A percentile compares a stretch with the other conserved stretches of the same genome.
phyloP scores from a whole-genome alignment of 2,888 invertebrate genomes.

The Aquatica leii region DNA sequence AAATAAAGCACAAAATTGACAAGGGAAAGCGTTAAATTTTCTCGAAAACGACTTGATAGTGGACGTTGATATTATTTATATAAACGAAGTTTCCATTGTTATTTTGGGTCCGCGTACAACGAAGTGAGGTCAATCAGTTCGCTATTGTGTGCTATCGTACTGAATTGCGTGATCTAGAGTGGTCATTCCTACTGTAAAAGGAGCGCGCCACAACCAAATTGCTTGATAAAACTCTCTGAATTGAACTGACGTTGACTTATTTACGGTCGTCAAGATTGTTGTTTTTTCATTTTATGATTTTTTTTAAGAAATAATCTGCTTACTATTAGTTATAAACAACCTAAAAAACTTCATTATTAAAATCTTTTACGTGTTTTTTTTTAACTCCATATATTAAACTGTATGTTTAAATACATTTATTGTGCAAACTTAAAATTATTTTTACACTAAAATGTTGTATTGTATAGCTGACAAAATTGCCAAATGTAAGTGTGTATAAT shows the following conservation, averaged over 20 bases:
- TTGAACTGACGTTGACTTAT: slow-evolving; percentile 48
- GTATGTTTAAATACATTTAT: too few species aligned
- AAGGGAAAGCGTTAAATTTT: slow-evolving; percentile 26
- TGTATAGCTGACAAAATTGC: too few species aligned
- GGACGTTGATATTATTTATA: slow-evolving; percentile 35
- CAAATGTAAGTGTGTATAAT: too few species aligned
- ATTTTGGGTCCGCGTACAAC: slow-evolving; percentile 25
- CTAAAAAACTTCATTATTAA: too few species aligned
- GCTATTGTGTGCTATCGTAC: slow-evolving; percentile 35
- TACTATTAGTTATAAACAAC: too few species aligned
- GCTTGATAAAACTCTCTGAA: slow-evolving; percentile 46
- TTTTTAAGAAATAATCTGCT: not conserved
- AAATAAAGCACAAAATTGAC: slow-evolving; percentile 18
- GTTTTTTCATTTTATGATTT: slow-evolving; percentile 29
- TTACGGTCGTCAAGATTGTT: slow-evolving; percentile 27
- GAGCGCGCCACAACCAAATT: slow-evolving; percentile 40
- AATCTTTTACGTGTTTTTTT: too few species aligned
- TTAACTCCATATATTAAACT: too few species aligned
- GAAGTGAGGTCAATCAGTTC: slow-evolving; percentile 36
- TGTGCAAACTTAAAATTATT: too few species aligned
- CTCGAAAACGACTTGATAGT: slow-evolving; percentile 31
- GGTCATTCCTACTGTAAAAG: slow-evolving; percentile 37
- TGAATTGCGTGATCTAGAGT: slow-evolving; percentile 37
- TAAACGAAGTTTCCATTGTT: slow-evolving; percentile 35
- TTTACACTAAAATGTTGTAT: too few species aligned